A percentile compares a stretch with the other conserved stretches of the same genome.
phyloP scores from a whole-genome alignment of 2,888 invertebrate species.

The Andricus curvator region DNA sequence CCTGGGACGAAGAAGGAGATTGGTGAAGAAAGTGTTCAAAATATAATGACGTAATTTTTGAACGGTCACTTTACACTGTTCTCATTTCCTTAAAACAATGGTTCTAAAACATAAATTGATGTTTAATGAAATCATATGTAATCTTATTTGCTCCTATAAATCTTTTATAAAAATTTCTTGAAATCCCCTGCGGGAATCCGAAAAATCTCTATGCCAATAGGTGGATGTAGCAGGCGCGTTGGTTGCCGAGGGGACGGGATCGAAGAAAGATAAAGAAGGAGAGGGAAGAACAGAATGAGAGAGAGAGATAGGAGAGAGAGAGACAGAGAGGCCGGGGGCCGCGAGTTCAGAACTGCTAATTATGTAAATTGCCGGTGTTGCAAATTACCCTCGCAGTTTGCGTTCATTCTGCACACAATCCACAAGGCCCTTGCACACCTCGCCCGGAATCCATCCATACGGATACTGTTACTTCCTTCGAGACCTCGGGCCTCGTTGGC shows the following conservation, averaged over 20 bases:
- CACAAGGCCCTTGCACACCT: constrained; percentile 70
- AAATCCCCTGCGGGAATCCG: constrained; percentile 50
- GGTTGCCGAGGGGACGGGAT: constrained; percentile 23
- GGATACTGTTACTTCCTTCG: constrained; percentile 72
- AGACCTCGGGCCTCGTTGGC: constrained; percentile 56
- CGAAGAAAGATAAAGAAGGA: constrained; percentile 43
- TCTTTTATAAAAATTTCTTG: constrained; percentile 52
- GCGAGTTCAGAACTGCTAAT: constrained; percentile 77
- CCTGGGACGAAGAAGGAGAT: too few species aligned
- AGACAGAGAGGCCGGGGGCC: constrained; percentile 65
- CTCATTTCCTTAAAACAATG: neutral
- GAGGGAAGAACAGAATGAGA: constrained; percentile 48
- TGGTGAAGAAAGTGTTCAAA: too few species aligned
- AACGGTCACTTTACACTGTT: too few species aligned
- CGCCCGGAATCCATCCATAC: constrained; percentile 71
- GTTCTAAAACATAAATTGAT: neutral
- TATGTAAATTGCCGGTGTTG: constrained; percentile 78
- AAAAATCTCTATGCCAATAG: constrained; percentile 55
- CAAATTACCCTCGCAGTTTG: constrained; percentile 79
- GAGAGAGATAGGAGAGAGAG: constrained; percentile 51
- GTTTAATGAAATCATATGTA: neutral
- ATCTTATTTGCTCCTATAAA: neutral
- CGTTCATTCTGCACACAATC: constrained; percentile 78
- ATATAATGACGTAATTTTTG: too few species aligned
- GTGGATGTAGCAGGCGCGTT: constrained; percentile 47